Evolutionary conservation across 2,888 invertebrate species (phyloP), one percentile per base, ranked within the genome.

Genomic region (Spicauda simplicius): DNA sequence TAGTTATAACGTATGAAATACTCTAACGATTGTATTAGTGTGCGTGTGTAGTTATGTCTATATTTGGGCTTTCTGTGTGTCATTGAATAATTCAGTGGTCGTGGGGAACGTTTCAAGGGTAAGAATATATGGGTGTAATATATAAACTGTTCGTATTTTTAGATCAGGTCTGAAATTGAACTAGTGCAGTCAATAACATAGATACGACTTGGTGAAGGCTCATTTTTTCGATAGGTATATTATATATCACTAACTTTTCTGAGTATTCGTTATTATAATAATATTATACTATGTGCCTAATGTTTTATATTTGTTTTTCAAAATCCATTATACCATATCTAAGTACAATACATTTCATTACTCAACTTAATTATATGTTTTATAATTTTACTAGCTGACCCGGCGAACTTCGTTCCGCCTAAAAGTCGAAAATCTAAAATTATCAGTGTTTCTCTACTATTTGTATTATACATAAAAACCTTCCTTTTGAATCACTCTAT

Each of bases 1-100:
- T 68, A 75, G 74, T 72, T 71, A 82, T 84, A 88, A 80, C 78
- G 85, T 77, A 87, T 85, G 79, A 81, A 81, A 80, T 80, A 77
- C 78, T 80, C 77, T 73, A 76, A 71, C 71, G 75, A 75, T 80
- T 50, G 76, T 76, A 73, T 76, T 76, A 74, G 80, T 76, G 80
- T 82, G 84, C 83, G 81, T 79, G 82, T 81, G 78, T 84, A 83
- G 85, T 84, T 87, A 83, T 89, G 87, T 88, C 87, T 92, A 91
- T 92, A 91, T 91, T 91, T 90, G 88, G 87, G 83, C 82, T 89
- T 87, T 88, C 87, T 87, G 88, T 90, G 85, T 90, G 90, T 88
- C 88, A 89, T 88, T 93, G 91, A 93, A 93, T 93, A 85, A 93
- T 93, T 92, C 90, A 92, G 87, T 85, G 90, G 90, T 88, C 86